A percentile compares a stretch with the other conserved stretches of the same genome.
Conservation (phyloP, 2,797 vertebrate species). For the Tadarida brasiliensis region DNA sequence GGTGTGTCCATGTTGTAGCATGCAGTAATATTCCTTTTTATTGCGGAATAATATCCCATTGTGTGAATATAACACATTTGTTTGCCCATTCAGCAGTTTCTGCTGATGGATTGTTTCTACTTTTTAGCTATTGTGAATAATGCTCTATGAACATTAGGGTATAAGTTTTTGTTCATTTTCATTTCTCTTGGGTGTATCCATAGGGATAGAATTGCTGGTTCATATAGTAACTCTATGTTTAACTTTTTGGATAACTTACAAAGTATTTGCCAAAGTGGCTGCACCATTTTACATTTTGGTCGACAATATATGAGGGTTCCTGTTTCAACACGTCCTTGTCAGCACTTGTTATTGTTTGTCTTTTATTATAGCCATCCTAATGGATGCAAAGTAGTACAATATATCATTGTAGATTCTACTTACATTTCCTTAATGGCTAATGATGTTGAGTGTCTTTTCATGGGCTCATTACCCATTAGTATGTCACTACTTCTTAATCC, state of each 20-base stretch:
- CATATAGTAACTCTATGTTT: background rate
- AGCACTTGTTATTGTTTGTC: background rate
- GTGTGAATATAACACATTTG: background rate
- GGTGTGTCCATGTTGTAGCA: background rate
- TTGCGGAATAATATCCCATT: background rate
- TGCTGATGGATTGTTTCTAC: background rate
- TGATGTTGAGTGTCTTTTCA: background rate
- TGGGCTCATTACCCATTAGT: background rate
- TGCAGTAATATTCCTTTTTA: background rate
- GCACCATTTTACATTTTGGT: background rate
- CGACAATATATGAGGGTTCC: background rate
- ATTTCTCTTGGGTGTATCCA: background rate
- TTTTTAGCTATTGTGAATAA: background rate
- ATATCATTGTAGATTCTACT: background rate
- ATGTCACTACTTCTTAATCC: background rate
- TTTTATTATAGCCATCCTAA: background rate
- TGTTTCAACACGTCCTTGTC: background rate
- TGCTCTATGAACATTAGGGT: background rate
- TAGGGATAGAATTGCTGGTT: background rate
- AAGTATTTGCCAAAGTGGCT: background rate
- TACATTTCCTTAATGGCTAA: background rate
- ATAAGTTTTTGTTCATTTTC: background rate
- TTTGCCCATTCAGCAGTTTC: background rate
- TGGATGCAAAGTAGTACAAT: background rate
- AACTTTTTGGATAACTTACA: background rate